A percentile compares a stretch with the other conserved stretches of the same genome.
These are phyloP conservation scores for Holocentrus rufus DNA, from an alignment of 2,797 vertebrate species.

Conservation along the genomic window DNA sequence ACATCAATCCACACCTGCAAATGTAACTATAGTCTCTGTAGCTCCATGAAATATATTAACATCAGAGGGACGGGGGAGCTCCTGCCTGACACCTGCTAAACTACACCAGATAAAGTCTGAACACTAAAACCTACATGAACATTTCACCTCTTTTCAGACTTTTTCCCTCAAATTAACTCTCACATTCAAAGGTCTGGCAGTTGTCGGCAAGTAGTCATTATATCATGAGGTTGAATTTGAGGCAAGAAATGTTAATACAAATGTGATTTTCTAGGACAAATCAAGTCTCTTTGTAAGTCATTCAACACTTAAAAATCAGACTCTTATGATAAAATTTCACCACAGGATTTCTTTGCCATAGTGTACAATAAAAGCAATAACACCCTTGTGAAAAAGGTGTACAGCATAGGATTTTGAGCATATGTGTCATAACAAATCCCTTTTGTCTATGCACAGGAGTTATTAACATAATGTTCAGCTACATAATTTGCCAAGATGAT, in stretches of 20 bases:
- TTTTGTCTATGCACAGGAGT: constrained; percentile 37
- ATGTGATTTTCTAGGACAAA: constrained; percentile 59
- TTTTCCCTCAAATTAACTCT: neutral
- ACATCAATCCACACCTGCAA: neutral
- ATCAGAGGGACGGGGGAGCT: neutral
- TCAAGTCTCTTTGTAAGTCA: constrained; percentile 39
- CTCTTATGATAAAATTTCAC: constrained; percentile 40
- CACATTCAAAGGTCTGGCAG: constrained; percentile 18
- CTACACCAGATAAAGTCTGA: neutral
- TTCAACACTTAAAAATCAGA: constrained; percentile 48
- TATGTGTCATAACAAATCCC: constrained; percentile 46
- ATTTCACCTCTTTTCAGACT: constrained; percentile 18
- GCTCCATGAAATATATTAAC: neutral
- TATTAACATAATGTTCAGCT: constrained; percentile 60
- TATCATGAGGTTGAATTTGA: constrained; percentile 35
- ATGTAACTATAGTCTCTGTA: neutral
- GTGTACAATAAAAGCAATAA: constrained; percentile 40
- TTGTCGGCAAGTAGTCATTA: constrained; percentile 28
- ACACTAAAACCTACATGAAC: neutral
- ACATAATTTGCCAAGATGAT: constrained; percentile 65
- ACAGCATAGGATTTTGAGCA: constrained; percentile 38
- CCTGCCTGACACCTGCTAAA: neutral
- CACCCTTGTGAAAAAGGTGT: constrained; percentile 7
- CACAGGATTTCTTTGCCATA: constrained; percentile 27
- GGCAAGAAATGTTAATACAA: constrained; percentile 53